phyloP scores from a whole-genome alignment of 2,113 vertebrate genomes.

The Scytalopus superciliaris region DNA sequence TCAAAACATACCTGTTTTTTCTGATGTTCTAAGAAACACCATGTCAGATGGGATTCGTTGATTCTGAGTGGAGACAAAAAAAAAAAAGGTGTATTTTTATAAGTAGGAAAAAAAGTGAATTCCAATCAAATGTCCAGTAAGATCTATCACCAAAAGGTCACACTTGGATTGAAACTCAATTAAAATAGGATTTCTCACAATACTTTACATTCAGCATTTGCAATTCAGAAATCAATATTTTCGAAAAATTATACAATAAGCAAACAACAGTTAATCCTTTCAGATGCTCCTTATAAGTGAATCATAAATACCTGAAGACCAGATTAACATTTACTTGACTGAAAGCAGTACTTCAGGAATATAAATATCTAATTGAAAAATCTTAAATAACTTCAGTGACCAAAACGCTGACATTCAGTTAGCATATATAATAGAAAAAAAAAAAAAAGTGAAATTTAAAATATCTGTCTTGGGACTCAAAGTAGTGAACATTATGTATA shows the following conservation, averaged over 20 bases:
- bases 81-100: neutral
- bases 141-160: conserved; percentile 58
- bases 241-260: conserved; percentile 61
- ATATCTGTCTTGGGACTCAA: neutral
- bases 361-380: neutral
- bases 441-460: neutral
- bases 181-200: conserved; percentile 61
- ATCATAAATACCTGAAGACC: neutral
- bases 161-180: conserved; percentile 62
- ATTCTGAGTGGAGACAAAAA: conserved; percentile 60
- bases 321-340: neutral
- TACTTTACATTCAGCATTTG: conserved; percentile 58
- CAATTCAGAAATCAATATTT: conserved; percentile 67
- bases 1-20: conserved; percentile 79
- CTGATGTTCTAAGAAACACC: conserved; percentile 83
- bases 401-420: neutral
- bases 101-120: conserved; percentile 18
- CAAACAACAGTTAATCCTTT: conserved; percentile 47
- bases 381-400: neutral
- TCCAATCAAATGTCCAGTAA: conserved; percentile 52
- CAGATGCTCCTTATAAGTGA: neutral
- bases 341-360: neutral
- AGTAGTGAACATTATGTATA: neutral
- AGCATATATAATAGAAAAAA: neutral
- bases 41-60: conserved; percentile 84